Conservation (phyloP, 2,113 vertebrate genomes). For the Nothocercus julius region DNA sequence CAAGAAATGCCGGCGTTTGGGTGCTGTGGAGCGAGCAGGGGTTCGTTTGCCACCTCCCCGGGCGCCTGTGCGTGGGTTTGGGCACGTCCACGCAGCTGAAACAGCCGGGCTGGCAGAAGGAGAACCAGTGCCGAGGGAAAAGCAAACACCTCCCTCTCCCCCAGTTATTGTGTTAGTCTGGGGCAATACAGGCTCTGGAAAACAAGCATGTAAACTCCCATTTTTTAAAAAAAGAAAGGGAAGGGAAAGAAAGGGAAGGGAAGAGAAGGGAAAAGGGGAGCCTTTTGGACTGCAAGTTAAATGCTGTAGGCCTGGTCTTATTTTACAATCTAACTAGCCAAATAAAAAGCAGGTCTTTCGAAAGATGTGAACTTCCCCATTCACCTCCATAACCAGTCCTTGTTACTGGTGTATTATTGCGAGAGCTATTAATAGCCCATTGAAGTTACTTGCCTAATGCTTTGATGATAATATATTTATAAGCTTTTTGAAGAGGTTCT, state of each 20-base stretch:
- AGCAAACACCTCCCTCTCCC: background rate
- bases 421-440: background rate
- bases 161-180: background rate
- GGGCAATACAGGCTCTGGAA: background rate
- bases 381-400: background rate
- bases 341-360: background rate
- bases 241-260: too few relatives aligned
- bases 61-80: too few relatives aligned
- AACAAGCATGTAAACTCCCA: background rate
- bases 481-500: background rate
- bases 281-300: background rate
- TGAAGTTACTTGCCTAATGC: background rate
- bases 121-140: background rate
- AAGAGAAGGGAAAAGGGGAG: background rate
- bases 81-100: background rate
- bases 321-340: background rate
- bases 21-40: background rate
- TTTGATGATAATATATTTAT: background rate
- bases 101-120: background rate
- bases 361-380: background rate
- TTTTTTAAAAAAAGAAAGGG: background rate
- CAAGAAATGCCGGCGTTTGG: conserved; percentile 26
- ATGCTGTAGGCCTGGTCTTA: background rate
- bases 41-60: too few relatives aligned
- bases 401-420: background rate